Evolutionary conservation across 2,888 invertebrate genomes (phyloP), one percentile per base, ranked within the genome.

Genomic region (Cheilosia urbana): DNA sequence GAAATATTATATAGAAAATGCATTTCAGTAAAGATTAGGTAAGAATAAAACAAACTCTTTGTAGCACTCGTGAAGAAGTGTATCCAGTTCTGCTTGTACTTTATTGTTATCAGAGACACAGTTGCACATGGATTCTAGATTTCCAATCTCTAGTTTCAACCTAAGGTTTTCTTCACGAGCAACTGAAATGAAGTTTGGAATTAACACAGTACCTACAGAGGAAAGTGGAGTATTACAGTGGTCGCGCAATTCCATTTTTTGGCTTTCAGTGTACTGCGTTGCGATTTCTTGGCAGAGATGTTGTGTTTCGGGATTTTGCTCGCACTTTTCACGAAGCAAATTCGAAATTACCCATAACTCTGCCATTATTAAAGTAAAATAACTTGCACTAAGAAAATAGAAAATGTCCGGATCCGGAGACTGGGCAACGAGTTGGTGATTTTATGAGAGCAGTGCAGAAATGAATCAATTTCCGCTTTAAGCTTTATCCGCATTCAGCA

Each of bases 111-210:
- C 71, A 9, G 19, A 42, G 1, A 62, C 9, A 2, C n/a, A 51
- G 4, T 13, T 6, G 49, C 11, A 55, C 15, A 73, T n/a, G 0
- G 55, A 68, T 42, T 79, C 17, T 6, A 77, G 40, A 37, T 66
- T 71, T 5, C 30, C 60, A 21, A 72, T 24, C 17, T 81, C 81
- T 0, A 85, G 1, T n/a, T 72, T 71, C 0, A 85, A 37, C 3
- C 40, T n/a, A 7, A 81, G 37, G 13, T 72, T 85, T 45, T 85
- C 66, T 51, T 81, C 85, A 4, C 60, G 76, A 17, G 37, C 66
- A 51, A 19, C 84, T 84, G 40, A 11, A 49, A 30, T n/a, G 6
- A 13, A 49, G n/a, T 17, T 4, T 19, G 19, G 15, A 49, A 17
- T 45, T 21, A 1, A 34, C 21, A 5, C 13, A 27, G 15, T 37